Evolutionary conservation across 2,113 vertebrate species (phyloP), one percentile per base, ranked within the genome.

Genomic region (Nycticryphes semicollaris): DNA sequence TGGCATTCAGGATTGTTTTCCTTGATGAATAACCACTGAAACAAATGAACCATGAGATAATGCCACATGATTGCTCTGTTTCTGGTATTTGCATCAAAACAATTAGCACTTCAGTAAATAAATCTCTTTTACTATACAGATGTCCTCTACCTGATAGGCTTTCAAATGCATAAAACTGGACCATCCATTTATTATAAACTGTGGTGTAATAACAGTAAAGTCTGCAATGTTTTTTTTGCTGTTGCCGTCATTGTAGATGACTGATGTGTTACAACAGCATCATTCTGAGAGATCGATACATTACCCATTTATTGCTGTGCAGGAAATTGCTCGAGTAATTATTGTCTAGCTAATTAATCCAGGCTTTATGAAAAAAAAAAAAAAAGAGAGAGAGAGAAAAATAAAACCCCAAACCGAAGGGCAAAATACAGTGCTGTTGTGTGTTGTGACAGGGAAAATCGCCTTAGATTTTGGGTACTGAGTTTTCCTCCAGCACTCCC

Each of bases 281-380:
- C 31, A 3, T 70, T 92, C 76, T 57, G 69, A 90, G 64, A 54
- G 41, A 66, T 41, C 47, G 88, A 93, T 51, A 47, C 12, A 75
- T 92, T 51, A 72, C 7, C 43, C 56, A 56, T 90, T 93, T 92
- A 90, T 59, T 54, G 45, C 33, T 84, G 31, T 81, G 75, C 75
- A 89, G 79, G 76, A 95, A 96, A 96, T 95, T 59, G 80, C 62
- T 78, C 88, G 60, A 66, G 64, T 90, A 86, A 96, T 95, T 95
- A 88, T 53, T 75, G 79, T 35, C 64, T 89, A 84, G 14, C 21
- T 96, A 96, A 92, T 95, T 95, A 95, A 96, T 74, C 23, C 51
- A 87, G 69, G 35, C n/a, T 75, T 56, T 64, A 22, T 37, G 12
- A 4, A 8, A 30, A 56, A 17, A 5, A 20, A 16, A 39, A 25